These are phyloP conservation scores for Margarornis squamiger DNA, from an alignment of 2,797 vertebrate genomes.

Conservation along the genomic window DNA sequence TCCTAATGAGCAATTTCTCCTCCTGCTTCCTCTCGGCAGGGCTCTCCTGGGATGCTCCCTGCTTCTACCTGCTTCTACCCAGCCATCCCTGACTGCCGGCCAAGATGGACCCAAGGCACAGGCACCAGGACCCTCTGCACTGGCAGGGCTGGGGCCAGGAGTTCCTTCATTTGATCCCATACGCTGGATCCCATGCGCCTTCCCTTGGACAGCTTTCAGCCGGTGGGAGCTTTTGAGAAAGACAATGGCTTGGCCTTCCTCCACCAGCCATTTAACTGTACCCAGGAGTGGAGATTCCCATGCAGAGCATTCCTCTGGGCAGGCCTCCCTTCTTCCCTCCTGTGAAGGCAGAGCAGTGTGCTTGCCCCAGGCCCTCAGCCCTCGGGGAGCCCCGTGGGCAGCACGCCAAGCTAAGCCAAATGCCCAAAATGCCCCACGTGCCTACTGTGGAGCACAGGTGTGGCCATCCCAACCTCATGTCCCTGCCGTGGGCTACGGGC, in stretches of 20 bases:
- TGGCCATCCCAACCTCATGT: neutral
- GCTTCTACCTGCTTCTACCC: neutral
- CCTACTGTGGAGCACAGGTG: neutral
- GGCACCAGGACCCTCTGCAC: no score
- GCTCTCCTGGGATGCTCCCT: neutral
- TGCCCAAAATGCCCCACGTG: rapidly evolving
- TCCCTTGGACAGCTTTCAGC: neutral
- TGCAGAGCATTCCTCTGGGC: neutral
- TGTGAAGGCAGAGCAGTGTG: rapidly evolving
- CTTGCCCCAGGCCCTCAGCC: neutral
- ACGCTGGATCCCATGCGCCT: neutral
- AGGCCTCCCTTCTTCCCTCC: neutral
- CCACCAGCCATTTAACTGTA: neutral
- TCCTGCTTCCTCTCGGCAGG: neutral
- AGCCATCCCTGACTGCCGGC: neutral
- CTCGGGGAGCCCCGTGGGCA: rapidly evolving
- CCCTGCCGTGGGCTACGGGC: neutral
- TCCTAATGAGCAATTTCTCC: neutral
- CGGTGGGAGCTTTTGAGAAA: neutral
- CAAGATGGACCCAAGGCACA: neutral
- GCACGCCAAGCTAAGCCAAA: neutral
- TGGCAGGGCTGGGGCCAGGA: neutral
- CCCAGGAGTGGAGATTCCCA: neutral
- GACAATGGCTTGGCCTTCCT: neutral
- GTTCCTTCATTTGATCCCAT: neutral